Evolutionary conservation across 2,888 invertebrate genomes (phyloP), one percentile per base, ranked within the genome.

Genomic region (Rhagonycha fulva): DNA sequence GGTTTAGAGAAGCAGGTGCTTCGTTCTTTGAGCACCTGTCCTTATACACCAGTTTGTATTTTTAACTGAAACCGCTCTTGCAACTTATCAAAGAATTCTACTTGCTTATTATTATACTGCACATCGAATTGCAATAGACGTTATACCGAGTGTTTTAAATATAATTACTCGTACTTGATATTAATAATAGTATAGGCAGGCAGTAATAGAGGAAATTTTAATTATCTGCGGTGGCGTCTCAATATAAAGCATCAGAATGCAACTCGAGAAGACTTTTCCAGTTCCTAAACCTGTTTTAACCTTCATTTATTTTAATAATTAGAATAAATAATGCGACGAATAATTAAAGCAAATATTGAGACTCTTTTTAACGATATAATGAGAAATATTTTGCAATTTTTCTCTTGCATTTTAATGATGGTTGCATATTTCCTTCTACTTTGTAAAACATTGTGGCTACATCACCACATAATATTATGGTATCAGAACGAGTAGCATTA

Each of bases 31-130:
- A 76, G 78, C 78, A 82, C 82, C 82, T 82, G 82, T 82, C 81
- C 78, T 76, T 70, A 72, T 79, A 83, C 83, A 83, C 83, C 82
- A 83, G 83, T 83, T 82, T 83, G 78, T 80, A 83, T 83, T 83
- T 83, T 83, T 81, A 82, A 76, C 77, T 67, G 75, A 82, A 83
- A 82, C 83, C 82, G 82, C 82, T 82, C 82, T 80, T 82, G 81
- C 82, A 81, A 81, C 81, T 81, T 79, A 79, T 78, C 76, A 76
- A 76, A 73, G 72, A 23, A 68, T 75, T 74, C 69, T 75, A 69
- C 68, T 75, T 66, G 72, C 75, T 77, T 77, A 77, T 77, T 77
- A 47, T 47, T 47, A 47, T 47, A 74, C 62, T 68, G 71, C 69
- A 77, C 75, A 74, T 77, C 72, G 66, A 70, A 32, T 60, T 32